Evolutionary conservation across 2,797 vertebrate species (phyloP).

Genomic region (Phylloscopus collybita): DNA sequence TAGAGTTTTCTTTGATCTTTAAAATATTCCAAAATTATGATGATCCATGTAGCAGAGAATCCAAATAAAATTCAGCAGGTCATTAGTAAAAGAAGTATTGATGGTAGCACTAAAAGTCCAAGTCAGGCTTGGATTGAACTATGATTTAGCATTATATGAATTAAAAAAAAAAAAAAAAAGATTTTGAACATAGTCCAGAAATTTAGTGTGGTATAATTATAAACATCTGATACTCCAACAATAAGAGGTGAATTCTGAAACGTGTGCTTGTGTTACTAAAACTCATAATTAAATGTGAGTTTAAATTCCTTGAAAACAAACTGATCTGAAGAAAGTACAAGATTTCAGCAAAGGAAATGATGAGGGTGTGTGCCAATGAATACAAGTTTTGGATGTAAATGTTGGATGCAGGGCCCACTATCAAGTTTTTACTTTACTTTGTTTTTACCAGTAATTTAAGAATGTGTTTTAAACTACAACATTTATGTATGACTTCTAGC

Average conservation of each 20-base stretch:
- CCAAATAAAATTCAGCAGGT: not conserved
- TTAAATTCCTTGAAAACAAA: not conserved
- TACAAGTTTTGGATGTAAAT: not conserved
- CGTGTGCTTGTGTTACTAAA: not conserved
- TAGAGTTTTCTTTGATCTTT: slow-evolving; percentile 13
- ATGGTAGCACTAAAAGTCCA: not conserved
- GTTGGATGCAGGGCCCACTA: not conserved
- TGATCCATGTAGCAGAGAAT: not conserved
- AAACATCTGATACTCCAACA: not conserved
- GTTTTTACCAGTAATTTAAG: not conserved
- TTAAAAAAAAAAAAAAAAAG: not conserved
- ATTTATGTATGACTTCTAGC: not conserved
- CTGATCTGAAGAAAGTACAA: not conserved
- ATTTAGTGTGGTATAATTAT: not conserved
- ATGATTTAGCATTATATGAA: not conserved
- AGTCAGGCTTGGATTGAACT: not conserved
- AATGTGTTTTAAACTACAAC: not conserved
- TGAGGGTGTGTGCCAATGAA: not conserved
- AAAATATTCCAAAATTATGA: not conserved
- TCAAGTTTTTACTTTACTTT: not conserved
- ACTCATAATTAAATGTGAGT: not conserved
- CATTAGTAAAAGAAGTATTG: not conserved
- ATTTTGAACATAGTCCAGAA: not conserved
- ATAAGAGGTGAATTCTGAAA: not conserved
- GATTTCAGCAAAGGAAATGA: not conserved